Conservation (phyloP, 1,140 invertebrate species). For the Hydropsyche tenuis region DNA sequence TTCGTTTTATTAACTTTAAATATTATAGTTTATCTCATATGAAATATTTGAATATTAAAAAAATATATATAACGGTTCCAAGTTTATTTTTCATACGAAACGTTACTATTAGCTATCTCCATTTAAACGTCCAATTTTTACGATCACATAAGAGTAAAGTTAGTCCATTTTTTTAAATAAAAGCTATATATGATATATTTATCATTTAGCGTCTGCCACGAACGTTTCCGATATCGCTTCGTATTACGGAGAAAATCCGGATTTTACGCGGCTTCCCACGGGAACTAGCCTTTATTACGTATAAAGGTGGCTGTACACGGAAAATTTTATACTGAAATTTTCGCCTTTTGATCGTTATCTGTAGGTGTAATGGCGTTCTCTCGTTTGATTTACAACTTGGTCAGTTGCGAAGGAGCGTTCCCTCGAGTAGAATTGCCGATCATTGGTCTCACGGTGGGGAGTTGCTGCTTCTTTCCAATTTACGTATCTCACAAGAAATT, state of each 20-base stretch:
- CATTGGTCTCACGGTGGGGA: not conserved
- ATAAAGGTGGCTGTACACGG: not conserved
- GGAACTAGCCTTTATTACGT: not conserved
- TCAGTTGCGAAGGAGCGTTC: slow-evolving; percentile 3
- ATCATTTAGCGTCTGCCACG: not conserved
- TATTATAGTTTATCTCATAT: too few relatives aligned
- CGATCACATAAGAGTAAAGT: too few relatives aligned
- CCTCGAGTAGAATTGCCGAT: not conserved
- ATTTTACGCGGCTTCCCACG: slow-evolving; percentile 8
- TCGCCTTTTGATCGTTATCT: slow-evolving; percentile 10
- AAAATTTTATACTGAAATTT: slow-evolving; percentile 24
- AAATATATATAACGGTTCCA: too few relatives aligned
- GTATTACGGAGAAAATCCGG: slow-evolving; percentile 13
- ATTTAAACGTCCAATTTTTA: too few relatives aligned
- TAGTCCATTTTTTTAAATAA: too few relatives aligned
- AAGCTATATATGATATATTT: not conserved
- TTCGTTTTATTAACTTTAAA: too few relatives aligned
- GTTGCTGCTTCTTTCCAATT: not conserved
- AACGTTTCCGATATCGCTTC: not conserved
- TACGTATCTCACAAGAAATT: not conserved
- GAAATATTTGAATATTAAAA: too few relatives aligned
- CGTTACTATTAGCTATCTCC: too few relatives aligned
- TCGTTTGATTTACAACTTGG: slow-evolving; percentile 6
- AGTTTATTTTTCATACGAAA: too few relatives aligned
- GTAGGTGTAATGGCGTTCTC: not conserved